Evolutionary conservation across 1,140 invertebrate genomes (phyloP), one percentile per base, ranked within the genome.

Genomic region (Hesperophylax magnus): DNA sequence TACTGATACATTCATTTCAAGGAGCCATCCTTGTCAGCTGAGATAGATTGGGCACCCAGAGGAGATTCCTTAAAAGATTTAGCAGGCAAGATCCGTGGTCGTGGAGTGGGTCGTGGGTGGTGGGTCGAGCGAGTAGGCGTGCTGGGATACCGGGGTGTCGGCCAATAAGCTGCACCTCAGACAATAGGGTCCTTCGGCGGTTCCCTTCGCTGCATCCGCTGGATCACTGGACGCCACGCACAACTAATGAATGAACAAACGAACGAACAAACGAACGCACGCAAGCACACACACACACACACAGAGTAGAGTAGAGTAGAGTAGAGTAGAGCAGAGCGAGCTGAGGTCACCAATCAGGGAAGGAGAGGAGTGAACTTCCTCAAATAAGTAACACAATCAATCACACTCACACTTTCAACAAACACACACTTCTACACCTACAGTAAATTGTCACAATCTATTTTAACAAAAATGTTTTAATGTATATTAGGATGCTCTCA

Each of bases 401-500:
- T 81, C 74, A 77, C 79, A 77, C 60, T 54, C 31, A 18, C 78
- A 39, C 27, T 27, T 27, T 2, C 27, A 27, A 27, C 34, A 34
- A 2, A 77, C 82, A 84, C 76, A 75, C 61, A 79, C 74, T 75
- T 58, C 81, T 84, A 84, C 77, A 75, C 63, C 83, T 82, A 84
- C 81, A 84, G 81, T 84, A 82, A 84, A 82, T 81, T 81, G 83
- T 84, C 83, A 84, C 83, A 81, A 82, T 82, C 83, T 84, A 80
- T 79, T 74, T 74, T 67, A 74, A 78, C 61, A 78, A 67, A 78
- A 56, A 78, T 67, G 24, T 78, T 47, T 77, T 27, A 77, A 61
- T 67, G 63, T 78, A 78, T 69, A 78, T n/a, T 78, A 56, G 77
- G 87, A 89, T 88, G 89, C 89, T 90, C 89, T 90, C 88, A 90